phyloP scores from a whole-genome alignment of 2,797 vertebrate genomes.

The Rhinichthys osculus region DNA sequence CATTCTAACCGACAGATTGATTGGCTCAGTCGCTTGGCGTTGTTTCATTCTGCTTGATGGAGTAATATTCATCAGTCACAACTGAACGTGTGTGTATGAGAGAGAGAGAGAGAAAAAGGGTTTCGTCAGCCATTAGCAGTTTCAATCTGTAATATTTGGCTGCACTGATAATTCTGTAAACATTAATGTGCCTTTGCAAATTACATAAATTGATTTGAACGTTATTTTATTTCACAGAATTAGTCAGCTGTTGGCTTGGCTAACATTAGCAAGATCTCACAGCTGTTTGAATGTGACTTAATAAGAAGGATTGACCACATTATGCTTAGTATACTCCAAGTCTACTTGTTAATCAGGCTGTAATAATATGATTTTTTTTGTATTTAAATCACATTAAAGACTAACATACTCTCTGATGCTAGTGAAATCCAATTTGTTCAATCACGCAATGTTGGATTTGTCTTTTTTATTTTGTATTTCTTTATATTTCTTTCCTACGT shows the following conservation, averaged over 20 bases:
- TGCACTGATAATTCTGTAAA: conserved; percentile 24
- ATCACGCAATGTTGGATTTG: conserved; percentile 3
- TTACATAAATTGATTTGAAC: conserved; percentile 63
- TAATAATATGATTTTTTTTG: background rate
- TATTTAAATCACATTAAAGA: background rate
- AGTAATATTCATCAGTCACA: conserved; percentile 48
- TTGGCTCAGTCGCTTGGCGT: conserved; percentile 46
- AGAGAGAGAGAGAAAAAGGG: background rate
- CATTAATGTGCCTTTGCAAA: conserved; percentile 46
- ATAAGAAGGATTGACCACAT: background rate
- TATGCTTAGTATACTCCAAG: background rate
- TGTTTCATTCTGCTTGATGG: conserved; percentile 30
- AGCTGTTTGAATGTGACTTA: conserved; percentile 30
- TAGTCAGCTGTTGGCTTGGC: conserved; percentile 29
- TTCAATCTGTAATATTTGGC: conserved; percentile 20
- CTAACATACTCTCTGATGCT: conserved; percentile 31
- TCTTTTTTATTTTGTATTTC: background rate
- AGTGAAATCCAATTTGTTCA: conserved; percentile 43
- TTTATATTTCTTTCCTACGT: background rate
- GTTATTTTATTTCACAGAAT: conserved; percentile 30
- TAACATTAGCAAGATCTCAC: background rate
- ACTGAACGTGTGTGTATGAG: background rate
- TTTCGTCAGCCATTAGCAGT: background rate
- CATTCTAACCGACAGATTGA: conserved; percentile 47
- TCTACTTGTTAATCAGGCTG: background rate